Percentiles rank a stretch among this genome's conserved stretches.
Evolutionary conservation across 2,888 invertebrate genomes (phyloP).

Genomic region (Aphidoletes aphidimyza): DNA sequence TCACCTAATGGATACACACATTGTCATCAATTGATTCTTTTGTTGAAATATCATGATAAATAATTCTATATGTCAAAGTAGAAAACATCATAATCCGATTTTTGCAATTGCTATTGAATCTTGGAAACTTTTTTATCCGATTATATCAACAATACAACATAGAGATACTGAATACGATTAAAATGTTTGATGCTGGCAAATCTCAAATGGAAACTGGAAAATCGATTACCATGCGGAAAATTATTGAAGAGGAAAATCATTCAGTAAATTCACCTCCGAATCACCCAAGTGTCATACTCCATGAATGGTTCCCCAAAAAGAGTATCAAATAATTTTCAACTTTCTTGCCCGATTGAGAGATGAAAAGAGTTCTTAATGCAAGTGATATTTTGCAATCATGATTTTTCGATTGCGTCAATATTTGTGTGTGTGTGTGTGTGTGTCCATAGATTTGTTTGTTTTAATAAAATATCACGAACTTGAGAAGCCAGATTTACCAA

Average conservation of each 20-base stretch:
- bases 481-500: conserved; percentile 30
- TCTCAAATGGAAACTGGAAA: no score
- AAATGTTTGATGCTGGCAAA: neutral
- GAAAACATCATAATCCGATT: neutral
- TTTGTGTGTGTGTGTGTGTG: conserved; percentile 16
- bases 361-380: neutral
- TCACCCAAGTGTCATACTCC: no score
- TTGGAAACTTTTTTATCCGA: no score
- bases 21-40: neutral
- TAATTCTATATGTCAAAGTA: neutral
- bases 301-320: no score
- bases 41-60: conserved; percentile 3
- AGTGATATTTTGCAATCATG: conserved; percentile 5
- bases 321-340: no score
- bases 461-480: conserved; percentile 38
- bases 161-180: neutral
- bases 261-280: no score
- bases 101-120: no score
- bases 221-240: no score
- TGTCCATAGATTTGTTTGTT: conserved; percentile 29
- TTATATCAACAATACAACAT: no score
- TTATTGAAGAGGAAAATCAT: no score
- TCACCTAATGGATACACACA: neutral
- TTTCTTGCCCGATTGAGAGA: no score
- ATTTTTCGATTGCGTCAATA: conserved; percentile 7